Conservation (phyloP, 2,797 vertebrate species). For the Rousettus madagascariensis region DNA sequence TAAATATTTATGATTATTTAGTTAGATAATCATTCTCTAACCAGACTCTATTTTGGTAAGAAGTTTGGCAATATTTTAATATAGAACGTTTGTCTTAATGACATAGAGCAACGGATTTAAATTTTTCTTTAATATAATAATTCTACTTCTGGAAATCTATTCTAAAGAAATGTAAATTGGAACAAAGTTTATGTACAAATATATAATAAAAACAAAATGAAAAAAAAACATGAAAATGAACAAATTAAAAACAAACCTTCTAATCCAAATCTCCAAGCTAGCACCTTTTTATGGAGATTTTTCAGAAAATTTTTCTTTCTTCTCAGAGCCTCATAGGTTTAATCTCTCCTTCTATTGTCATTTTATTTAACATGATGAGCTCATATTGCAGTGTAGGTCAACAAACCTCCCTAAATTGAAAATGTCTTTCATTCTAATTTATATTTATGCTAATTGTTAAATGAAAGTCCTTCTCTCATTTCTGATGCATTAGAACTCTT, state of each 20-base stretch:
- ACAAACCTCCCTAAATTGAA: neutral
- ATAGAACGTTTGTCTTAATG: neutral
- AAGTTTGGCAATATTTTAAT: neutral
- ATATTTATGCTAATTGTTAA: neutral
- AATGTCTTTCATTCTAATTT: neutral
- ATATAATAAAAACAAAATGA: neutral
- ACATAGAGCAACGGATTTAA: neutral
- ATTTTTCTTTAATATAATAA: neutral
- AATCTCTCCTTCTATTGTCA: neutral
- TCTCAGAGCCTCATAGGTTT: neutral
- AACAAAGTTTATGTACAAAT: neutral
- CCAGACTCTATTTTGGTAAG: neutral
- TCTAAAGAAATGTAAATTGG: neutral
- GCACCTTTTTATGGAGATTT: neutral
- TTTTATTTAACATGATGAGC: neutral
- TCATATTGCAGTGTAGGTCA: neutral
- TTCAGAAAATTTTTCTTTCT: neutral
- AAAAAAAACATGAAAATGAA: neutral
- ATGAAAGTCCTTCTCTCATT: neutral
- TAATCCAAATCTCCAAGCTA: neutral
- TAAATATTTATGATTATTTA: neutral
- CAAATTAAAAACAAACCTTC: neutral
- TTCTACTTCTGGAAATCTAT: neutral
- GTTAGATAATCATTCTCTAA: neutral
- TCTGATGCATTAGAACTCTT: neutral